These are phyloP conservation scores for Ammodytes marinus DNA, from an alignment of 2,113 vertebrate species.

Conservation along the genomic window DNA sequence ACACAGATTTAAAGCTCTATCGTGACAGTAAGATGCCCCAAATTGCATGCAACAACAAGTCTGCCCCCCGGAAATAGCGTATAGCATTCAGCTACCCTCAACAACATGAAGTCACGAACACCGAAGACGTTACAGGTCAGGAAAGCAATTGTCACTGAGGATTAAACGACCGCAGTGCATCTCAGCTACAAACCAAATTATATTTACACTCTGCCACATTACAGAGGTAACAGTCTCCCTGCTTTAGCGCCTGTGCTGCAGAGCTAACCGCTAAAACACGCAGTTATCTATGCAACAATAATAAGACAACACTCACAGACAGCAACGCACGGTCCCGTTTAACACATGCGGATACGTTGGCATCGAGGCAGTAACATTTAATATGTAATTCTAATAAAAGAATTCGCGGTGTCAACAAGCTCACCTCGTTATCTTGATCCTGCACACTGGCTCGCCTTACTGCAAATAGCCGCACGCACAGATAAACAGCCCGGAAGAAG, in stretches of 20 bases:
- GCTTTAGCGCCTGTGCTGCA: constrained; percentile 1
- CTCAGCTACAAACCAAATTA: background rate
- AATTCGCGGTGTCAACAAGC: constrained; percentile 35
- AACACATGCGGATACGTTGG: background rate
- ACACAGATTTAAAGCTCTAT: background rate
- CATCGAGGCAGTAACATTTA: background rate
- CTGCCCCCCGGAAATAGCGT: accelerated
- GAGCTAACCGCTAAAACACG: constrained; percentile 36
- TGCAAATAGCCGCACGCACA: constrained; percentile 25
- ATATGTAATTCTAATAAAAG: background rate
- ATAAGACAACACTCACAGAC: background rate
- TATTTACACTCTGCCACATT: no score
- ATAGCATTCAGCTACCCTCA: background rate
- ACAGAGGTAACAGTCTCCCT: background rate
- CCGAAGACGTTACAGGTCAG: background rate
- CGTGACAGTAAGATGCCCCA: background rate
- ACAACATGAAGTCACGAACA: background rate
- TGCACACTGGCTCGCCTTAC: constrained; percentile 31
- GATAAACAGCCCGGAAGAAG: constrained; percentile 67
- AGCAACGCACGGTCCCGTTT: no score
- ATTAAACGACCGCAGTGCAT: background rate
- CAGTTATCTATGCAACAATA: constrained; percentile 23
- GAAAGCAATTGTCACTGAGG: constrained; percentile 9
- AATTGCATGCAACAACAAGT: no score
- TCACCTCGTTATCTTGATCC: constrained; percentile 70